Base-by-base conservation (phyloP, 2,888 invertebrate species). In the Ganaspis brasiliensis region DNA sequence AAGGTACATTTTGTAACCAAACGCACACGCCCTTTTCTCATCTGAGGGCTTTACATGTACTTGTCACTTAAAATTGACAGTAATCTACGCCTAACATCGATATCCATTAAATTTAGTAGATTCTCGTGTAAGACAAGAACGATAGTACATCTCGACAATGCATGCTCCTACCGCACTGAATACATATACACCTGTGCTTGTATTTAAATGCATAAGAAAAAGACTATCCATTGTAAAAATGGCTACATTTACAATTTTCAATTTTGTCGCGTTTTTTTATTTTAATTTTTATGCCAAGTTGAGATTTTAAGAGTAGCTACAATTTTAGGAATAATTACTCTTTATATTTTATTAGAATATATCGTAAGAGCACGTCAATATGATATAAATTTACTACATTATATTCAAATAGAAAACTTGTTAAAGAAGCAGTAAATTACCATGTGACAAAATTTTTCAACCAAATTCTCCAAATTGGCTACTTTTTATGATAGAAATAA, bases 1-100 rank as follows among this genome's bases (percentile, higher is more conserved):
- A 55, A 72, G 74, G 79, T 74, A 63, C 74, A 26, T 57, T 74
- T 61, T 63, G 59, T 45, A 31, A 67, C 45, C 67, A 45, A 67
- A 45, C 63, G 45, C 45, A 45, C 63, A 37, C 45, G 24, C 21
- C 63, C 24, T 67, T 45, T 67, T 63, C 3, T n/a, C 21, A 37
- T n/a, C n/a, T 24, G 21, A 14, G 24, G 63, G n/a, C 4, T 16
- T 16, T 49, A 45, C 24, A 67, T 40, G 40, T 45, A 67, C 24
- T 24, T 67, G 67, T 67, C 67, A 67, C 9, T 45, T 45, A 63
- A n/a, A 67, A 24, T 67, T 40, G 67, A 67, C 67, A 67, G 16
- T 67, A 45, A 67, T 67, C 45, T 67, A 67, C 24, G 45, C 26
- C 67, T 67, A 67, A 67, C 45, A 67, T 67, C 67, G 45, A 67